These are phyloP conservation scores for Netelia melanura DNA, from an alignment of 2,888 invertebrate species.

Conservation along the genomic window DNA sequence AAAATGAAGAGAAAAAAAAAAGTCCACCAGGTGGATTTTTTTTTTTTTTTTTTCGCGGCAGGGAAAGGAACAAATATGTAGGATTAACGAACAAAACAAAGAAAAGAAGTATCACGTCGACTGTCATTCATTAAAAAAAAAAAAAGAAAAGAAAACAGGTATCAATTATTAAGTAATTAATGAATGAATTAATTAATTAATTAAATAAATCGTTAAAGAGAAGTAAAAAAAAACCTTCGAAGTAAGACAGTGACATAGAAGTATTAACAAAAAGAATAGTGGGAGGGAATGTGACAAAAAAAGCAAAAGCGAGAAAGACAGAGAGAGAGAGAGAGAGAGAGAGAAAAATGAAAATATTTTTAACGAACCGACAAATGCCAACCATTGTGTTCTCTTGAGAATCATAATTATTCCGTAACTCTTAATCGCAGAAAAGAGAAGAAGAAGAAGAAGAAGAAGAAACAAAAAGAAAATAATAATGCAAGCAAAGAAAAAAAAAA, in stretches of 20 bases:
- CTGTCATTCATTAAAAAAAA: constrained; percentile 71
- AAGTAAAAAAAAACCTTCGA: constrained; percentile 63
- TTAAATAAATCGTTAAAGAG: constrained; percentile 63
- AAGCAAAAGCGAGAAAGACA: not conserved
- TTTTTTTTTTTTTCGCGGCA: constrained; percentile 59
- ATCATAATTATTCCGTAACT: constrained; percentile 81
- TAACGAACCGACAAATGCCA: constrained; percentile 80
- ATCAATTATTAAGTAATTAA: constrained; percentile 71
- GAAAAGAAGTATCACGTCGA: constrained; percentile 78
- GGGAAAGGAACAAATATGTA: constrained; percentile 70
- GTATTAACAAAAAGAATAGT: constrained; percentile 75
- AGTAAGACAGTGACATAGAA: constrained; percentile 75
- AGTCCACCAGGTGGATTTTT: constrained; percentile 41
- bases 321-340: not conserved
- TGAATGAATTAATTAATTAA: constrained; percentile 76
- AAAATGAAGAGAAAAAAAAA: constrained; percentile 24
- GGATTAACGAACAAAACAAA: constrained; percentile 66
- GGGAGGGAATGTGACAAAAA: constrained; percentile 44
- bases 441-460: not conserved
- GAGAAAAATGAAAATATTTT: constrained; percentile 75
- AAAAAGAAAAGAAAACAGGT: constrained; percentile 64
- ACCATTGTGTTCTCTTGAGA: constrained; percentile 82
- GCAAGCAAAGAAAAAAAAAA: constrained; percentile 63
- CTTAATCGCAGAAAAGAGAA: constrained; percentile 71
- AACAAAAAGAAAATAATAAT: constrained; percentile 36